Evolutionary conservation across 2,888 invertebrate genomes (phyloP).

Genomic region (Archaeoteleia sp.): DNA sequence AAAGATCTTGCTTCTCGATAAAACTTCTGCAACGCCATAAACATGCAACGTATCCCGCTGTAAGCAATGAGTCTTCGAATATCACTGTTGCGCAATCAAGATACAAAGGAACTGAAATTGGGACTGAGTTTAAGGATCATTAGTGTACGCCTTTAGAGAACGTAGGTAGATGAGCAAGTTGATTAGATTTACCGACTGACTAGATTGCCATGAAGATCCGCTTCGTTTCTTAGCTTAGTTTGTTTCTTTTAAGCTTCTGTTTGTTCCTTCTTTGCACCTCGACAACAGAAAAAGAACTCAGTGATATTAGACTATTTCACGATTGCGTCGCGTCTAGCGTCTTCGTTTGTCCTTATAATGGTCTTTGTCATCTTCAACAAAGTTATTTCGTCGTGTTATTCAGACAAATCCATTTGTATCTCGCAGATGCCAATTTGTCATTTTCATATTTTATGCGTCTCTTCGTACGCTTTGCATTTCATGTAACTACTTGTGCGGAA

Average conservation of each 20-base stretch:
- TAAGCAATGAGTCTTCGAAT: constrained; percentile 40
- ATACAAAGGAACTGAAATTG: constrained; percentile 55
- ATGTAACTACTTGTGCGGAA: constrained; percentile 6
- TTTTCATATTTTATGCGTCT: constrained; percentile 7
- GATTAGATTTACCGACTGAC: constrained; percentile 70
- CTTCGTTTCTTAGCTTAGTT: constrained; percentile 43
- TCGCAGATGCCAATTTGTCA: constrained; percentile 9
- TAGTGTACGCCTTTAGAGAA: constrained; percentile 58
- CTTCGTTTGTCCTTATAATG: constrained; percentile 2
- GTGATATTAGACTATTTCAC: constrained; percentile 11
- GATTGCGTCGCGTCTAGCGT: neutral
- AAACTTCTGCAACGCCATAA: constrained; percentile 35
- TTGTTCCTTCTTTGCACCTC: constrained; percentile 28
- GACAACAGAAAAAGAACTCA: constrained; percentile 14
- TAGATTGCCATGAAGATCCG: constrained; percentile 60
- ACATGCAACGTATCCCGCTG: constrained; percentile 41
- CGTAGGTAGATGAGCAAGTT: constrained; percentile 67
- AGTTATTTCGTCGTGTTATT: constrained; percentile 4
- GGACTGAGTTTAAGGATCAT: constrained; percentile 64
- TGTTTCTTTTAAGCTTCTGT: constrained; percentile 30
- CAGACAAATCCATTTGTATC: constrained; percentile 1
- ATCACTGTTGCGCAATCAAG: constrained; percentile 52
- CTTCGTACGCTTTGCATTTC: neutral
- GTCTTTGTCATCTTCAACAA: constrained; percentile 14
- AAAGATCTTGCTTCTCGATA: too few relatives aligned